A percentile compares a stretch with the other conserved stretches of the same genome.
Evolutionary conservation across 2,888 invertebrate species (phyloP).

Genomic region (Danaus chrysippus): DNA sequence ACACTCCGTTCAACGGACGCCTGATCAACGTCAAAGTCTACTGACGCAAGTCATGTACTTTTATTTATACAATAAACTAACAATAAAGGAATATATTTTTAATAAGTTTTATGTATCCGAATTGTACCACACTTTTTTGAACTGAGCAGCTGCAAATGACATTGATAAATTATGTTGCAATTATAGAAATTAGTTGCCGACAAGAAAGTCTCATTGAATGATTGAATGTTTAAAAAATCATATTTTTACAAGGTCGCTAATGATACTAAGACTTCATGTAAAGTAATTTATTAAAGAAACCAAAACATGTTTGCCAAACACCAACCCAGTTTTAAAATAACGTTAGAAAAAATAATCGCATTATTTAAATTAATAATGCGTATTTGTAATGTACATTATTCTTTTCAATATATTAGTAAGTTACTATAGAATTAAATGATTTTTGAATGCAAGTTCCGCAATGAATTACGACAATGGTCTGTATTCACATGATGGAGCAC

Average conservation of each 20-base stretch:
- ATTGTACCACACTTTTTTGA: not conserved
- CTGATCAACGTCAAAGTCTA: constrained; percentile 50
- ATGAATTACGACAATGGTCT: constrained; percentile 49
- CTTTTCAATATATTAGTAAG: not conserved
- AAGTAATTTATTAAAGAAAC: too few species aligned
- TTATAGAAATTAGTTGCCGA: too few species aligned
- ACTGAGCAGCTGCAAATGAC: too few species aligned
- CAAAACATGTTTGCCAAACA: too few species aligned
- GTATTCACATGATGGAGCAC: constrained; percentile 37
- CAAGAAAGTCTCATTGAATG: too few species aligned
- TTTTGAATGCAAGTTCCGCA: constrained; percentile 47
- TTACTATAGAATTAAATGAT: constrained; percentile 37
- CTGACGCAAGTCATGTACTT: constrained; percentile 47
- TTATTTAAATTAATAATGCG: too few species aligned
- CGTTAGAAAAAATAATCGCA: too few species aligned
- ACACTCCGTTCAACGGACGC: constrained; percentile 54
- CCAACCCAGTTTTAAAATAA: too few species aligned
- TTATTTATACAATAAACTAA: constrained; percentile 16
- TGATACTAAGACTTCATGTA: too few species aligned
- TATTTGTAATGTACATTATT: not conserved
- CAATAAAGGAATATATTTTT: constrained; percentile 18
- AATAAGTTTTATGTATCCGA: not conserved
- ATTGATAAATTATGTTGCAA: too few species aligned
- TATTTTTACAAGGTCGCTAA: too few species aligned
- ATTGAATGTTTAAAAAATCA: too few species aligned